These are phyloP conservation scores for Mechanitis messenoides DNA, from an alignment of 2,888 invertebrate genomes.

Conservation along the genomic window DNA sequence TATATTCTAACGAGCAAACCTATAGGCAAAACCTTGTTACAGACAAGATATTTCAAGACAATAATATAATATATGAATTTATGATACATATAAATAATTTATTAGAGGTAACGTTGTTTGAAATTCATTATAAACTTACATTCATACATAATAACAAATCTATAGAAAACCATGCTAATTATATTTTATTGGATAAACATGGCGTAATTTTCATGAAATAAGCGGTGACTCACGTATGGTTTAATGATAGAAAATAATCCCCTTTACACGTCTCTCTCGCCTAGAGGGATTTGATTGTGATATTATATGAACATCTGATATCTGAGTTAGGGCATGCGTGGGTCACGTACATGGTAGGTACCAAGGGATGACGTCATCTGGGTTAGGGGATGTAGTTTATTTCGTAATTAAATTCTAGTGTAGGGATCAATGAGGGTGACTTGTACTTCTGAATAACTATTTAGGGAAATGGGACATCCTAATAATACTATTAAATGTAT, in stretches of 20 bases:
- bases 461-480: background rate
- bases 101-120: too few species aligned
- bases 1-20: too few species aligned
- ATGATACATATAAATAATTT: too few species aligned
- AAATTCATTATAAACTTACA: too few species aligned
- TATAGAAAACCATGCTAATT: too few species aligned
- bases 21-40: too few species aligned
- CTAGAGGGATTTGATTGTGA: slow-evolving; percentile 33
- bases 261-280: slow-evolving; percentile 35
- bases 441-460: background rate
- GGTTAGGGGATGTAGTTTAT: slow-evolving; percentile 11
- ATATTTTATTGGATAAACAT: slow-evolving; percentile 5
- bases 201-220: slow-evolving; percentile 26
- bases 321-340: slow-evolving; percentile 32
- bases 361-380: slow-evolving; percentile 13
- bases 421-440: background rate
- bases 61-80: too few species aligned
- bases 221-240: slow-evolving; percentile 39
- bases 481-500: background rate
- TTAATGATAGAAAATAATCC: slow-evolving; percentile 40
- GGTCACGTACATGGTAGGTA: slow-evolving; percentile 12
- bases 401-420: slow-evolving; percentile 2
- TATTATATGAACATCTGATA: slow-evolving; percentile 38
- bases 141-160: too few species aligned
- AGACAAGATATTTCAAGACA: too few species aligned